Conservation (phyloP, 2,797 vertebrate species). For the Halcyon leucocephala region DNA sequence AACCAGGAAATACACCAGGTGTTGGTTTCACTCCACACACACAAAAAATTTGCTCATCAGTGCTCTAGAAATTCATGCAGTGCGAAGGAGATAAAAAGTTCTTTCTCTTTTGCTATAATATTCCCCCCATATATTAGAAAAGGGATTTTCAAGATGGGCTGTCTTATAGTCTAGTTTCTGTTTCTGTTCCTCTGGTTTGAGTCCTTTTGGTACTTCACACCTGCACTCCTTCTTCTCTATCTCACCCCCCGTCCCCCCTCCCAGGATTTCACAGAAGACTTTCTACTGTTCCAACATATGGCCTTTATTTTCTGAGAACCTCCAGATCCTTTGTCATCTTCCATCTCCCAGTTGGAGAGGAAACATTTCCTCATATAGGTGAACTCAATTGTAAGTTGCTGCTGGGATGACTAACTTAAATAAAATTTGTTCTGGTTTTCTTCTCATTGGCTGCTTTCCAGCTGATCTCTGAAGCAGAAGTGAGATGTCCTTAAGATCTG, state of each 20-base stretch:
- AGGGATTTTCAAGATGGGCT: not conserved
- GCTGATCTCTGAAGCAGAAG: not conserved
- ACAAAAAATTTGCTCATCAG: not conserved
- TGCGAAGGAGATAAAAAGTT: not conserved
- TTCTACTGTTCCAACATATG: not conserved
- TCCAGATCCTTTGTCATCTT: not conserved
- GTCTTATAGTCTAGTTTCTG: not conserved
- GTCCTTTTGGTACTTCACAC: not conserved
- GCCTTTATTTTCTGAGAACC: not conserved
- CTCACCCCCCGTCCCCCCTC: rapidly evolving
- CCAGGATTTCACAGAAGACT: not conserved
- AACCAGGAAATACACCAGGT: not conserved
- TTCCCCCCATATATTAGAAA: not conserved
- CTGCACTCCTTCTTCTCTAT: not conserved
- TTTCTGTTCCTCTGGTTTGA: not conserved
- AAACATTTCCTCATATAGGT: not conserved
- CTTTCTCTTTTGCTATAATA: not conserved
- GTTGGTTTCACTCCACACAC: not conserved
- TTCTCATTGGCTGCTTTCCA: not conserved
- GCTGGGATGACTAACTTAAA: not conserved
- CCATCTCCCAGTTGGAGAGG: not conserved
- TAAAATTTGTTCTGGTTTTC: not conserved
- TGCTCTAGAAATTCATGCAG: not conserved
- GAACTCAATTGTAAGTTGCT: not conserved
- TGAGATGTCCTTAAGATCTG: not conserved